Conservation (phyloP, 1,140 invertebrate genomes). For the Adoxophyes honmai region DNA sequence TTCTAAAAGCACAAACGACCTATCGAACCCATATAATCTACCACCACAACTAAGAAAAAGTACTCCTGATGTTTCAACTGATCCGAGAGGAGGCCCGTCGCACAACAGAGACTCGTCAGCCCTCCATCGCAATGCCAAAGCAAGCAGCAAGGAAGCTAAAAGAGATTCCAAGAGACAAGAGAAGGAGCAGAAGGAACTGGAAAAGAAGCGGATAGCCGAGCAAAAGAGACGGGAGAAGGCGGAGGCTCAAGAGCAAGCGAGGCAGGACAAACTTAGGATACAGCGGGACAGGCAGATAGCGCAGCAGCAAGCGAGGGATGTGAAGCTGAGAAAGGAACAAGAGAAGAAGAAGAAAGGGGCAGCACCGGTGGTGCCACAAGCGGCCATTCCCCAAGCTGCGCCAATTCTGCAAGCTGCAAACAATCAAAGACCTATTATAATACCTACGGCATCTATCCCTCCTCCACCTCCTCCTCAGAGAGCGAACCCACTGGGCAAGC, state of each 20-base stretch:
- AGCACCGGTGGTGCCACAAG: conserved; percentile 30
- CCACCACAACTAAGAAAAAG: conserved; percentile 24
- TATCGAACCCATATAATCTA: conserved; percentile 25
- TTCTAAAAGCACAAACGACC: conserved; percentile 47
- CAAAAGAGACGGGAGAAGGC: conserved; percentile 47
- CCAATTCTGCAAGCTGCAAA: not conserved
- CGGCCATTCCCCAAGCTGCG: conserved; percentile 20
- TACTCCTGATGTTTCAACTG: conserved; percentile 31
- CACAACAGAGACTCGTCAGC: conserved; percentile 7
- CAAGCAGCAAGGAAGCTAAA: not conserved
- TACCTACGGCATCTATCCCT: not conserved
- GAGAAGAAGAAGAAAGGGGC: conserved; percentile 29
- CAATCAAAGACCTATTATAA: not conserved
- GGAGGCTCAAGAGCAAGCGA: conserved; percentile 41
- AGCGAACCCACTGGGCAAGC: conserved; percentile 20
- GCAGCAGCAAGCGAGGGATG: conserved; percentile 19
- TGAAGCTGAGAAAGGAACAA: conserved; percentile 27
- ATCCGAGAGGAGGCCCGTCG: conserved; percentile 23
- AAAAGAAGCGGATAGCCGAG: conserved; percentile 42
- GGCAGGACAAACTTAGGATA: conserved; percentile 44
- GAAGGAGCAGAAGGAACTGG: conserved; percentile 47
- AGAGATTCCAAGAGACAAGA: conserved; percentile 35
- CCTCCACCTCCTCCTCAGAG: conserved; percentile 8
- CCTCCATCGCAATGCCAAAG: conserved; percentile 12
- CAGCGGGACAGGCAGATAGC: conserved; percentile 37